Base-by-base conservation (phyloP, 2,888 invertebrate genomes). In the Eupithecia dodoneata region DNA sequence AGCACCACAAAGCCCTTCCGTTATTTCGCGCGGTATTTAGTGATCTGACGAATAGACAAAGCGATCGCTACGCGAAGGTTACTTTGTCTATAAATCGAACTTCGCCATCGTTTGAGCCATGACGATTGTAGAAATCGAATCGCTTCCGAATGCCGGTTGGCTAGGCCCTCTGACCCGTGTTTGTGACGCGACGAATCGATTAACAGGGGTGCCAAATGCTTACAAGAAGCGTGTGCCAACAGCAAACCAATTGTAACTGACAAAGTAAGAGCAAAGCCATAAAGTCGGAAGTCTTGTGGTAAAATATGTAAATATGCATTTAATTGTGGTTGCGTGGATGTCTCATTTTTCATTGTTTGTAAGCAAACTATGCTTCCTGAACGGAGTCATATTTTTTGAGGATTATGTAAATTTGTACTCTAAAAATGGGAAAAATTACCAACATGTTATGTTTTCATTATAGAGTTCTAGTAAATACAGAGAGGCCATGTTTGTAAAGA, bases 161-260 rank as follows among this genome's bases (percentile, higher is more conserved):
- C 30, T 30, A 30, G 30, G 30, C 30, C 30, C 30, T 30, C 30
- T 83, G 81, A 85, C 83, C 81, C 73, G 76, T 80, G 77, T 81
- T 81, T 78, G 72, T 73, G 70, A 80, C 77, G 77, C 75, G 75
- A 80, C 75, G 79, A 77, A 72, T 78, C 77, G 76, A 59, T 59
- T 59, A 59, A 15, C 12, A 73, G 80, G 77, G 78, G 13, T 76
- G 77, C 63, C 73, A 75, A 72, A 30, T 59, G 18, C 12, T 55
- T 55, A n/a, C 55, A 30, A 69, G 45, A 13, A 65, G n/a, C 44
- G 30, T 18, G 70, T 71, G 74, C 71, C 71, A 74, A 74, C 67
- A 42, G 12, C 70, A 10, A 52, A 59, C 55, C 55, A 59, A 59
- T 59, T 59, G 55, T 59, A 59, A 59, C 18, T 59, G 55, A 18